Percentiles rank a stretch among this genome's conserved stretches.
phyloP scores from a whole-genome alignment of 1,140 invertebrate species.

The Pogonus chalceus region DNA sequence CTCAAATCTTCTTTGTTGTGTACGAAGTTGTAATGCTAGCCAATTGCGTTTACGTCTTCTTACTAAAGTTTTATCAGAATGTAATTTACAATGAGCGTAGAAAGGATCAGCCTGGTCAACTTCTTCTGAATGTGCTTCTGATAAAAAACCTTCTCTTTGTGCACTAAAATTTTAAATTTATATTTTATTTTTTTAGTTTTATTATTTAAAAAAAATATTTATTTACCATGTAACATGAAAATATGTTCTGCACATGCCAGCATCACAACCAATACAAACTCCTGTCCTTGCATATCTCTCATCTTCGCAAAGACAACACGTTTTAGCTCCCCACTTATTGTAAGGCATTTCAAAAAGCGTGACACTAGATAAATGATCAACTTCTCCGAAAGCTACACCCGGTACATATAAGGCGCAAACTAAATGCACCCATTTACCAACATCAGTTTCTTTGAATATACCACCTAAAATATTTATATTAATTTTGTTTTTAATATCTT shows the following conservation, averaged over 20 bases:
- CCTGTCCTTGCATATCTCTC: constrained; percentile 78
- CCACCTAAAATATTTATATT: constrained; percentile 58
- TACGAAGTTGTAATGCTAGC: constrained; percentile 75
- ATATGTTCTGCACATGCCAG: constrained; percentile 92
- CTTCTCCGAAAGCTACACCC: constrained; percentile 94
- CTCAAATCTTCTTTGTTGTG: constrained; percentile 53
- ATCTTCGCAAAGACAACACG: constrained; percentile 80
- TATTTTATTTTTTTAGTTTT: neutral
- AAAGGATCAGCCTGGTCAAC: constrained; percentile 93
- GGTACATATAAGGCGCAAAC: constrained; percentile 94
- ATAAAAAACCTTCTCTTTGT: constrained; percentile 83
- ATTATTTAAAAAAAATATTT: constrained; percentile 11
- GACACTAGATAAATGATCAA: constrained; percentile 72
- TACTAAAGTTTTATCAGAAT: constrained; percentile 74
- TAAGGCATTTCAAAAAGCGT: constrained; percentile 95
- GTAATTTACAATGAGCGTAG: constrained; percentile 91
- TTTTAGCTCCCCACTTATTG: constrained; percentile 85
- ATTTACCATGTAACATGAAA: constrained; percentile 94
- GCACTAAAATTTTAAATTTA: constrained; percentile 51
- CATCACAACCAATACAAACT: constrained; percentile 93
- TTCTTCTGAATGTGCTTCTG: constrained; percentile 88
- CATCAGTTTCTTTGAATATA: constrained; percentile 93
- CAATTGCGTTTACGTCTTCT: constrained; percentile 77
- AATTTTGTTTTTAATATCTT: constrained; percentile 3
- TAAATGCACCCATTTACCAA: constrained; percentile 94